phyloP scores from a whole-genome alignment of 2,113 vertebrate genomes.

The Nannospalax galili region DNA sequence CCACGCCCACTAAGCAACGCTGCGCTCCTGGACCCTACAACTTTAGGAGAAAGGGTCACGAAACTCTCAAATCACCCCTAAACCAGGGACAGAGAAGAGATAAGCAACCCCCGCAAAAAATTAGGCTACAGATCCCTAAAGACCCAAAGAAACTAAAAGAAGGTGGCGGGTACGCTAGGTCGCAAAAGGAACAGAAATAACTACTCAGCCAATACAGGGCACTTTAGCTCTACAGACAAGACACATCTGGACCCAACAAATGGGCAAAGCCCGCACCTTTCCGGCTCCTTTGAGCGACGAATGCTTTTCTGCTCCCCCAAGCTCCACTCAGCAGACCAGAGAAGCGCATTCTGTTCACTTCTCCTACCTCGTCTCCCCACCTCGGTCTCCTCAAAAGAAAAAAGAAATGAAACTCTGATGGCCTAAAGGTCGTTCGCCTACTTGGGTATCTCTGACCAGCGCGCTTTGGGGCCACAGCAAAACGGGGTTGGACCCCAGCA shows the following conservation, averaged over 20 bases:
- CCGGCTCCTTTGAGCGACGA: neutral
- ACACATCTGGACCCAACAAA: conserved; percentile 21
- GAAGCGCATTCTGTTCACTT: neutral
- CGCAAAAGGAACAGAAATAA: neutral
- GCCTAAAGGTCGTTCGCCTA: conserved; percentile 69
- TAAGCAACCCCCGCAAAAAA: neutral
- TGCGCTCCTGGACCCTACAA: conserved; percentile 58
- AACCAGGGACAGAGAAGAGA: neutral
- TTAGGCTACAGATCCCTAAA: neutral
- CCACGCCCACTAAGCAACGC: neutral
- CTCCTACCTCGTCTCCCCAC: neutral
- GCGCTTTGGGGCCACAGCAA: neutral
- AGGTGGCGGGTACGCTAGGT: neutral
- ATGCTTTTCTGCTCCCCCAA: neutral
- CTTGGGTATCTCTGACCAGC: neutral
- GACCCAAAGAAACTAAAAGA: neutral
- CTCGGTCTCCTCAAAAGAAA: neutral
- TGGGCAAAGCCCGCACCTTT: neutral
- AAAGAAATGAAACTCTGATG: conserved; percentile 15
- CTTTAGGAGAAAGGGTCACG: conserved; percentile 36
- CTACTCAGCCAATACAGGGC: neutral
- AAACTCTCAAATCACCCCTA: conserved; percentile 42
- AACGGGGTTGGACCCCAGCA: neutral
- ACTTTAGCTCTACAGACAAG: conserved; percentile 30
- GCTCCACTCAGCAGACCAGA: neutral